A percentile compares a stretch with the other conserved stretches of the same genome.
Conservation (phyloP, 2,797 vertebrate species). For the Leptodactylus fallax region DNA sequence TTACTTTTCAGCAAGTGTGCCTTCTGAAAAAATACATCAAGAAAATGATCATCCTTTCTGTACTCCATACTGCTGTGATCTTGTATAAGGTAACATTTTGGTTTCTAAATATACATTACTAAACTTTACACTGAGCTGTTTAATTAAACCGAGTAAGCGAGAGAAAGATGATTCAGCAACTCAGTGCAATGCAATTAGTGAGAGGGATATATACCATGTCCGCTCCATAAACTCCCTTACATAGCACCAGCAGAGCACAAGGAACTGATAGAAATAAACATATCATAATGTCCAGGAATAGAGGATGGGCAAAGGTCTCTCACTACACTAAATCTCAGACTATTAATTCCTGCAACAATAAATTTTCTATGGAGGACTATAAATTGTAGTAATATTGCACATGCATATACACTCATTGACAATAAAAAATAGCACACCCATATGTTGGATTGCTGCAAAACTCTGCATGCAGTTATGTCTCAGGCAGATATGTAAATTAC, state of each 20-base stretch:
- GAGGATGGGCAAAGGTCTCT: background rate
- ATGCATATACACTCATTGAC: background rate
- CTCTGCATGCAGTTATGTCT: too few species aligned
- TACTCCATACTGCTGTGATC: conserved; percentile 74
- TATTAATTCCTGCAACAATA: background rate
- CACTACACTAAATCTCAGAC: background rate
- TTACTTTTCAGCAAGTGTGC: conserved; percentile 67
- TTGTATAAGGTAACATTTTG: conserved; percentile 78
- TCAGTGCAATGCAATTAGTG: conserved; percentile 41
- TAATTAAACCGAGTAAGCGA: conserved; percentile 41
- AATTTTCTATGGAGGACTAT: background rate
- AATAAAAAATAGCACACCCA: too few species aligned
- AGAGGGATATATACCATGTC: conserved; percentile 36
- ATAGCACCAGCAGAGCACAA: conserved; percentile 20
- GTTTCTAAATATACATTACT: conserved; percentile 28
- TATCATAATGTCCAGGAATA: background rate
- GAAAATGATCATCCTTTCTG: conserved; percentile 75
- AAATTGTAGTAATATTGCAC: background rate
- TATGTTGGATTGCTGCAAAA: too few species aligned
- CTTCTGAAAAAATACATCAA: conserved; percentile 72
- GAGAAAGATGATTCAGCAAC: conserved; percentile 38
- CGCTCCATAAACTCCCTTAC: conserved; percentile 41
- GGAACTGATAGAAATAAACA: conserved; percentile 20
- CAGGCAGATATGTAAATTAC: too few species aligned
- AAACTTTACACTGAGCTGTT: conserved; percentile 39